Evolutionary conservation across 1,140 invertebrate species (phyloP).

Genomic region (Antheraea pernyi): DNA sequence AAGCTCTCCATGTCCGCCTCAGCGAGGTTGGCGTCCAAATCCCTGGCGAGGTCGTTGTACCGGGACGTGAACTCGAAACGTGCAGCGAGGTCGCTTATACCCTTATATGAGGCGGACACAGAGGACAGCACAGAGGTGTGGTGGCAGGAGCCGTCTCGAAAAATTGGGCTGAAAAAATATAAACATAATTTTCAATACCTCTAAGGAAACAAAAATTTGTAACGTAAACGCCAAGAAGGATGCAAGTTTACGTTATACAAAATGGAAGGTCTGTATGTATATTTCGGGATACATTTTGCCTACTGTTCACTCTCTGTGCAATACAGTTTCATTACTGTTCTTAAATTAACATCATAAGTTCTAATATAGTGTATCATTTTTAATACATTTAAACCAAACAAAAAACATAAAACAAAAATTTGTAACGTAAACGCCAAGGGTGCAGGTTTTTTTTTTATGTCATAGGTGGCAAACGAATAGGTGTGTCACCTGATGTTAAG

Average conservation of each 20-base stretch:
- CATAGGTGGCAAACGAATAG: no score
- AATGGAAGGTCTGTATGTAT: neutral
- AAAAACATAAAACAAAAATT: no score
- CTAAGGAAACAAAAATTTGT: neutral
- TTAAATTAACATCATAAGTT: neutral
- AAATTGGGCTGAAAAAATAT: constrained; percentile 80
- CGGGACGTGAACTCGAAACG: constrained; percentile 80
- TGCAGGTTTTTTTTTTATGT: no score
- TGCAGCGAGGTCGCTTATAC: constrained; percentile 83
- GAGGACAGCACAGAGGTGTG: constrained; percentile 91
- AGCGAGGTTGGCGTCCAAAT: constrained; percentile 94
- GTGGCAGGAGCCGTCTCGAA: constrained; percentile 87
- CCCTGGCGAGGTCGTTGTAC: constrained; percentile 92
- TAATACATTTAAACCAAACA: constrained; percentile 4
- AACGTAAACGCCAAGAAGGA: no score
- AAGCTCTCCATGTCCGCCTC: constrained; percentile 97
- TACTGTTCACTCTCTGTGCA: neutral
- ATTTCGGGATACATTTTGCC: neutral
- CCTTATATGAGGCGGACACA: constrained; percentile 88
- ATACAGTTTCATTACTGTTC: neutral
- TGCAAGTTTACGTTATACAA: no score
- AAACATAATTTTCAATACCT: constrained; percentile 18
- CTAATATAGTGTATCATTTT: constrained; percentile 6
- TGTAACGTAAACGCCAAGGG: no score
- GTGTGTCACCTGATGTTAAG: no score